A percentile compares a stretch with the other conserved stretches of the same genome.
These are phyloP conservation scores for Tethea ocularis DNA, from an alignment of 2,888 invertebrate species.

Conservation along the genomic window DNA sequence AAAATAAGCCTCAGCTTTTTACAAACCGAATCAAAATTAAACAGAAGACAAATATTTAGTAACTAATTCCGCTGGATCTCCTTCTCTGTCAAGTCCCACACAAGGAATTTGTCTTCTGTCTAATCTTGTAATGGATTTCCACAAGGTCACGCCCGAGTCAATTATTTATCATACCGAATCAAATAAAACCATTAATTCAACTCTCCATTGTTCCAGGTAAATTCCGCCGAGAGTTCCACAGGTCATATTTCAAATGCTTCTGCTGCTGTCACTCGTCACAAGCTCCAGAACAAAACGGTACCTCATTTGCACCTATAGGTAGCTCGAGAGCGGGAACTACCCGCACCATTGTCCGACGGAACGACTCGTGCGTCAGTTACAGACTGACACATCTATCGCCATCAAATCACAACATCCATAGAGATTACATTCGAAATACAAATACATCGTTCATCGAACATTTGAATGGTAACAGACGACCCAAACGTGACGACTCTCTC, in stretches of 20 bases:
- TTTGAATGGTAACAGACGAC: constrained; percentile 67
- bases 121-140: too few species aligned
- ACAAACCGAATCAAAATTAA: too few species aligned
- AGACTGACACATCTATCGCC: constrained; percentile 75
- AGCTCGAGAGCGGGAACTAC: constrained; percentile 75
- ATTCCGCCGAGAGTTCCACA: constrained; percentile 88
- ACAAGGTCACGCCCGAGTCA: too few species aligned
- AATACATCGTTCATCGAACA: constrained; percentile 79
- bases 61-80: too few species aligned
- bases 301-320: constrained; percentile 74
- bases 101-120: too few species aligned
- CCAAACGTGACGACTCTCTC: constrained; percentile 71
- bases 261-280: constrained; percentile 66
- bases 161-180: background rate
- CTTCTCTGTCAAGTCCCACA: too few species aligned
- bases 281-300: constrained; percentile 66
- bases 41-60: too few species aligned
- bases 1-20: background rate
- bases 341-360: constrained; percentile 70
- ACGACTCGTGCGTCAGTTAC: constrained; percentile 77
- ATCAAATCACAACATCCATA: constrained; percentile 75
- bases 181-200: background rate
- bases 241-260: constrained; percentile 86
- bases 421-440: constrained; percentile 69
- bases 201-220: constrained; percentile 85